Percentiles rank a stretch among this genome's conserved stretches.
Conservation (phyloP, 1,140 invertebrate genomes). For the Ptiloglossa arizonensis region DNA sequence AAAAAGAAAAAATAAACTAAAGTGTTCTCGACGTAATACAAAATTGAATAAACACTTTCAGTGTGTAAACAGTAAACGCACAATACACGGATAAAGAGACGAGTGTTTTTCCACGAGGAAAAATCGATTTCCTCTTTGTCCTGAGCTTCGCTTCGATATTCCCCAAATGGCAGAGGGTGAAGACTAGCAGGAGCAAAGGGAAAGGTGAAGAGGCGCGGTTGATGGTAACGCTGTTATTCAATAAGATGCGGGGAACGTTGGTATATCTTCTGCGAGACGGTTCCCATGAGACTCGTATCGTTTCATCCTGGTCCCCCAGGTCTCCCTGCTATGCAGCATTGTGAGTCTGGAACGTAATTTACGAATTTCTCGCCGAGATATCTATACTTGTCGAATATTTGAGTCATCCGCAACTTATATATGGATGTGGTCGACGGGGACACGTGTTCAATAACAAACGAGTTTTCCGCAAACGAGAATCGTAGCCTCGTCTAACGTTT, state of each 20-base stretch:
- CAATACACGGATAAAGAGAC: too few species aligned
- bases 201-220: not conserved
- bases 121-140: conserved; percentile 48
- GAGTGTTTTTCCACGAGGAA: conserved; percentile 49
- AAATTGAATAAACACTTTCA: not conserved
- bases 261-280: conserved; percentile 36
- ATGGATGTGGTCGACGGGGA: not conserved
- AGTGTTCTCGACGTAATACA: too few species aligned
- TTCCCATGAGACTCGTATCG: conserved; percentile 62
- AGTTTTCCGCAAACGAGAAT: not conserved
- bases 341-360: conserved; percentile 47
- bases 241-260: conserved; percentile 49
- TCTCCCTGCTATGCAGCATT: conserved; percentile 44
- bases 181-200: conserved; percentile 19
- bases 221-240: conserved; percentile 67
- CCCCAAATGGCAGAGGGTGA: conserved; percentile 50
- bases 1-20: too few species aligned
- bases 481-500: not conserved
- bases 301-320: conserved; percentile 53
- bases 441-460: not conserved
- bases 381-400: conserved; percentile 37
- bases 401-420: conserved; percentile 3
- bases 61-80: too few species aligned
- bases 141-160: conserved; percentile 28
- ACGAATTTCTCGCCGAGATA: conserved; percentile 49